A percentile compares a stretch with the other conserved stretches of the same genome.
These are phyloP conservation scores for Myxocyprinus asiaticus DNA, from an alignment of 2,113 vertebrate genomes.

Conservation along the genomic window DNA sequence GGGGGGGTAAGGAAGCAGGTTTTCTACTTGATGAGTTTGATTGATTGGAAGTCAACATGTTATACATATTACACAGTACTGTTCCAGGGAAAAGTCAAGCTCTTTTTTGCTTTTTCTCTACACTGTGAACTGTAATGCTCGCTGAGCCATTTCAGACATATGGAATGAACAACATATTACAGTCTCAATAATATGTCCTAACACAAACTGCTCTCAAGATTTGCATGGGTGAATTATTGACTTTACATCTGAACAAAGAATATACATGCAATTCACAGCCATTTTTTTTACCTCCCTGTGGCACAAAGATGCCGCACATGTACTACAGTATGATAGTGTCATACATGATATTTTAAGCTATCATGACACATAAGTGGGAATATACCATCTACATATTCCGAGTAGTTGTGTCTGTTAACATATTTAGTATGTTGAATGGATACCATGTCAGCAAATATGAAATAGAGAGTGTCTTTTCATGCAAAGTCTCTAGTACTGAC, in stretches of 20 bases:
- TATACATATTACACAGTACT: conserved; percentile 26
- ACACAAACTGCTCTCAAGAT: too few relatives aligned
- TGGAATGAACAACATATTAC: too few relatives aligned
- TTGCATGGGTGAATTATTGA: conserved; percentile 40
- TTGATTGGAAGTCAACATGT: conserved; percentile 38
- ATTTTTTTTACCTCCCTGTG: too few relatives aligned
- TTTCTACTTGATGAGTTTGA: conserved; percentile 59
- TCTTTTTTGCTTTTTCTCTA: conserved; percentile 23
- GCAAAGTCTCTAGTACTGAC: conserved; percentile 1
- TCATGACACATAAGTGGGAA: too few relatives aligned
- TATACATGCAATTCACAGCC: too few relatives aligned
- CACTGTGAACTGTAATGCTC: conserved; percentile 15
- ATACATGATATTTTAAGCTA: too few relatives aligned
- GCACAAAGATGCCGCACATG: too few relatives aligned
- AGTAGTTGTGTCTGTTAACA: neutral
- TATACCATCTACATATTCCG: too few relatives aligned
- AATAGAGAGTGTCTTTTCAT: conserved; percentile 9
- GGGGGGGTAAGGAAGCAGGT: too few relatives aligned
- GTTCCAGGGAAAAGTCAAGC: conserved; percentile 10
- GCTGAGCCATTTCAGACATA: conserved; percentile 11
- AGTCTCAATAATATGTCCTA: too few relatives aligned
- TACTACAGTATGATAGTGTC: too few relatives aligned
- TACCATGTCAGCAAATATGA: conserved; percentile 14
- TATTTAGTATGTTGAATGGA: conserved; percentile 69
- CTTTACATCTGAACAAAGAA: too few relatives aligned